Evolutionary conservation across 92 coral and sea anemone genomes (phyloP), one percentile per base, ranked within the genome.

Genomic region (Siderastrea siderea): DNA sequence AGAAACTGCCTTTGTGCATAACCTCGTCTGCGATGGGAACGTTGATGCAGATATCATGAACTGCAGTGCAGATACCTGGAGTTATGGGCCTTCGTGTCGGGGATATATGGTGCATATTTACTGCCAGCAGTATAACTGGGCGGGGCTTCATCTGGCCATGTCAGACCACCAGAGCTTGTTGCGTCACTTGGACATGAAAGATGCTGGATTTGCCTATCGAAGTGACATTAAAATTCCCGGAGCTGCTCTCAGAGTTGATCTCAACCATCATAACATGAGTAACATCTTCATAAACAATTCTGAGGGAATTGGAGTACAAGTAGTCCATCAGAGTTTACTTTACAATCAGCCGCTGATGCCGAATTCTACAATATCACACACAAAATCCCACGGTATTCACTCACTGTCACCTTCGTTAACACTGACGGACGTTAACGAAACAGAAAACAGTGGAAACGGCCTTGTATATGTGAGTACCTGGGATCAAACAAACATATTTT

Each of bases 151-250:
- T 14, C 61, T 93, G 51, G 89, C 94, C 13, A 67, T 93, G 79
- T 51, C 92, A 15, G 59, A 91, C 58, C 70, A 65, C 17, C 72
- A 74, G 63, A 93, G 92, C 47, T 15, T 47, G 70, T 19, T 93
- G 19, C 87, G 82, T 43, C 87, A 93, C 81, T 51, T 93, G 71
- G 91, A 93, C 26, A 69, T 93, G 19, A n/a, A 67, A 1, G 90
- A 93, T 47, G 92, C 92, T 53, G 96, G 96, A 19, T 91, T 70
- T 62, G 88, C 91, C 0, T 91, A 93, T 80, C 89, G 96, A 49
- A 83, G 68, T 64, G 92, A 91, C 64, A 87, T 82, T 1, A 14
- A 50, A n/a, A 43, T 82, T 11, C 87, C 94, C 1, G 96, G 96
- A 10, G 77, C 58, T 43, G 91, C 92, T 45, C 63, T 93, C 6